These are phyloP conservation scores for Miltochrista miniata DNA, from an alignment of 2,888 invertebrate genomes.

Conservation along the genomic window DNA sequence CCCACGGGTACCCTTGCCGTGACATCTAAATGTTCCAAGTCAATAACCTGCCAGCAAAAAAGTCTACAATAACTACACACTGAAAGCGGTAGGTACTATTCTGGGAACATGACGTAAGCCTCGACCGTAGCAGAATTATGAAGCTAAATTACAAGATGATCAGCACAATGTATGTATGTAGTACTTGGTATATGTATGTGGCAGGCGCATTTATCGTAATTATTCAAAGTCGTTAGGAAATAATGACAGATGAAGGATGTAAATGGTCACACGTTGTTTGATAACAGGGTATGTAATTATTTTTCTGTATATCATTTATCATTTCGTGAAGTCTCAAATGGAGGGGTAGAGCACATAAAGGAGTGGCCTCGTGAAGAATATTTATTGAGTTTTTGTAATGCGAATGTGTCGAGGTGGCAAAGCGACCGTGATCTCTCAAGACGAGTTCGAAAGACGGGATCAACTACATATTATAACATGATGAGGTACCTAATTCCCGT, in stretches of 20 bases:
- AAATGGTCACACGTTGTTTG: conserved; percentile 18
- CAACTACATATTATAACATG: no score
- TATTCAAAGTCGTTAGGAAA: conserved; percentile 32
- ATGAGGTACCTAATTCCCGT: no score
- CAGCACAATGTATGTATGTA: conserved; percentile 41
- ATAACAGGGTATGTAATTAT: background rate
- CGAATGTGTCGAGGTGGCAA: no score
- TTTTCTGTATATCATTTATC: background rate
- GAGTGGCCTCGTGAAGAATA: no score
- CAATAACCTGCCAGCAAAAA: conserved; percentile 77
- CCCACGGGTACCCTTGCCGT: conserved; percentile 67
- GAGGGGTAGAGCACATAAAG: background rate
- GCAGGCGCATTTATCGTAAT: conserved; percentile 41
- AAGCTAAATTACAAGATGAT: conserved; percentile 46
- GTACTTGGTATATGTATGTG: conserved; percentile 37
- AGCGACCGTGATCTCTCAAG: no score
- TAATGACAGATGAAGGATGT: conserved; percentile 35
- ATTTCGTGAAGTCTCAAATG: background rate
- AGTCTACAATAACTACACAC: conserved; percentile 70
- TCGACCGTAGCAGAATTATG: conserved; percentile 46
- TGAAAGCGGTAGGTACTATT: conserved; percentile 66
- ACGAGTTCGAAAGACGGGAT: no score
- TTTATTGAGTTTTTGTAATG: no score
- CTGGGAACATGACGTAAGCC: conserved; percentile 71
- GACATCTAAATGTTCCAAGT: conserved; percentile 75